These are phyloP conservation scores for Trialeurodes vaporariorum DNA, from an alignment of 1,140 invertebrate genomes.

Conservation along the genomic window DNA sequence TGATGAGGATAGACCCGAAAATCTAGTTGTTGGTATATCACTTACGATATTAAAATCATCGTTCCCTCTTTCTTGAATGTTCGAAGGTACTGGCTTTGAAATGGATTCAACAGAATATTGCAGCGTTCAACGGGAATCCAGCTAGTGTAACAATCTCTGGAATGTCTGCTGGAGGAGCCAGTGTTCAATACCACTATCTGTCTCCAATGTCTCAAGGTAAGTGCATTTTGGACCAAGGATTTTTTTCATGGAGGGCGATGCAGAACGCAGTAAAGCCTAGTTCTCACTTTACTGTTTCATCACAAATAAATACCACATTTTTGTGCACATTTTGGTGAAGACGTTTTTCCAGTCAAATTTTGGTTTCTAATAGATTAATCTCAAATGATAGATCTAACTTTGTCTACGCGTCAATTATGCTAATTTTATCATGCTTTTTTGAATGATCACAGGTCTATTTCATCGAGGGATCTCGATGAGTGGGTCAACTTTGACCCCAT, in stretches of 20 bases:
- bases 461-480: conserved; percentile 63
- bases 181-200: conserved; percentile 51
- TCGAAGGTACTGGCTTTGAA: conserved; percentile 45
- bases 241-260: no score
- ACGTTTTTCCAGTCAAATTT: neutral
- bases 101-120: conserved; percentile 48
- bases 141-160: conserved; percentile 42
- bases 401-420: neutral
- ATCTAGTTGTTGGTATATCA: conserved; percentile 43
- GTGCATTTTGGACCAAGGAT: no score
- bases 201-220: conserved; percentile 31
- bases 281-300: neutral
- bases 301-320: neutral
- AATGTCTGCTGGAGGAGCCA: conserved; percentile 46
- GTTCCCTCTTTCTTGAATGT: conserved; percentile 51
- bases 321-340: neutral
- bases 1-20: neutral
- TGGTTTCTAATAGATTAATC: neutral
- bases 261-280: neutral
- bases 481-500: conserved; percentile 56
- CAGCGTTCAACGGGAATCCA: conserved; percentile 45
- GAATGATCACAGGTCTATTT: conserved; percentile 54
- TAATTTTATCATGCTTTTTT: conserved; percentile 5
- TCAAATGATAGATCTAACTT: neutral
- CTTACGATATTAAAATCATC: conserved; percentile 42